Percentiles rank a stretch among this genome's conserved stretches.
These are phyloP conservation scores for Eupithecia inturbata DNA, from an alignment of 2,888 invertebrate species.

Conservation along the genomic window DNA sequence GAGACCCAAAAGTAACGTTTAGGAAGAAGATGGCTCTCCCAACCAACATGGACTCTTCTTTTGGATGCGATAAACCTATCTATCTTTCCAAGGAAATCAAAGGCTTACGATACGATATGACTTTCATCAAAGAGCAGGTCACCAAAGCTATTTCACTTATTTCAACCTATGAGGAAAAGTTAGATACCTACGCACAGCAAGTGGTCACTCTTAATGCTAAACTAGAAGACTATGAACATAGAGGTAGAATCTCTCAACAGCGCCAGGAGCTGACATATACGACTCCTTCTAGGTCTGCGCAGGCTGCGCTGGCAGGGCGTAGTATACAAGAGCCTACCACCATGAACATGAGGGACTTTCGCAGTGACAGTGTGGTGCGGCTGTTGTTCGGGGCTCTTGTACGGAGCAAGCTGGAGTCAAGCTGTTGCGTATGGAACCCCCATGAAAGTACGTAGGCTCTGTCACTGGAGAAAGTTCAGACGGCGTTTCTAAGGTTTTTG, in stretches of 20 bases:
- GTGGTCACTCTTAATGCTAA: slow-evolving; percentile 13
- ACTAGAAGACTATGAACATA: slow-evolving; percentile 8
- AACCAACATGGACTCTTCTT: background rate
- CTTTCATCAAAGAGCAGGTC: slow-evolving; percentile 9
- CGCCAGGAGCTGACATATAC: background rate
- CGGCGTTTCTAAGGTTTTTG: too few relatives aligned
- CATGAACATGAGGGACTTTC: too few relatives aligned
- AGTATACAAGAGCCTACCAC: too few relatives aligned
- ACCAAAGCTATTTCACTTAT: slow-evolving; percentile 9
- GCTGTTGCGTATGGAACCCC: too few relatives aligned
- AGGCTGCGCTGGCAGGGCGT: too few relatives aligned
- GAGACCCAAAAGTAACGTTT: background rate
- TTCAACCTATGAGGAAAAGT: slow-evolving; percentile 3
- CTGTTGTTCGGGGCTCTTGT: too few relatives aligned
- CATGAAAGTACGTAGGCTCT: too few relatives aligned
- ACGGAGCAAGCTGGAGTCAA: too few relatives aligned
- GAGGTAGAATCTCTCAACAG: slow-evolving; percentile 1
- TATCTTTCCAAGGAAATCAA: slow-evolving; percentile 9
- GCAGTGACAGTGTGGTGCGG: too few relatives aligned
- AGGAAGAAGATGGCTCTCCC: background rate
- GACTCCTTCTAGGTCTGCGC: background rate
- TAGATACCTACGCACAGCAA: slow-evolving; percentile 10
- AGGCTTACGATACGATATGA: slow-evolving; percentile 2
- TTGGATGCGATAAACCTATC: background rate
- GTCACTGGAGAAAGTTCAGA: too few relatives aligned